Evolutionary conservation across 2,797 vertebrate species (phyloP), one percentile per base, ranked within the genome.

Genomic region (Taeniopygia guttata): DNA sequence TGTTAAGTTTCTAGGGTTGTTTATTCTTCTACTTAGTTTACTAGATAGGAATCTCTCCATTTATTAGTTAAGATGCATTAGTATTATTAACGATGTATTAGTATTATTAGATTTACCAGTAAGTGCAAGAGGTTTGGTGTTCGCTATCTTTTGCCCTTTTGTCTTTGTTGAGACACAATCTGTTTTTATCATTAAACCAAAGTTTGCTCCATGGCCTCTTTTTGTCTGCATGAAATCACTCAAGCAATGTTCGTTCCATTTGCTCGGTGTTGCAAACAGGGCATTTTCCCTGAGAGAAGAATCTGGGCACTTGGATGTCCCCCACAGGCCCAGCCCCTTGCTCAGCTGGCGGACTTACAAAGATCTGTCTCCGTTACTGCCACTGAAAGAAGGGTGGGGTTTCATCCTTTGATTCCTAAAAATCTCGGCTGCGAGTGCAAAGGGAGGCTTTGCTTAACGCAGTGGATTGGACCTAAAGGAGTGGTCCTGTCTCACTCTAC

Each of bases 281-380:
- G n/a, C 40, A 14, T 18, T 45, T n/a, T 18, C n/a, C 38, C 10
- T 7, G 29, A 51, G 25, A 43, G 12, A 22, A 51, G 32, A 11
- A 12, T 10, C 23, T 45, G 54, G 18, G 27, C 27, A 14, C 7
- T 0, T 3, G 18, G 2, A n/a, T n/a, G 1, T 38, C 29, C 27
- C 21, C 27, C 1, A 1, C 22, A 51, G 23, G 46, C 19, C 13
- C 46, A 13, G n/a, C 22, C 11, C 55, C n/a, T 43, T 7, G 13
- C 60, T 32, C 36, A 23, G 46, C 7, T 1, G 27, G 11, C 4
- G 11, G 2, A 18, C 16, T 30, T 22, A 2, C 15, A 18, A 32
- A 49, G 17, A 7, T 16, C 17, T 26, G n/a, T 36, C 45, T 32
- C 22, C 14, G 7, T 6, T 10, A 4, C 16, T 43, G 52, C 32